These are phyloP conservation scores for Platalea minor DNA, from an alignment of 2,797 vertebrate genomes.

Conservation along the genomic window DNA sequence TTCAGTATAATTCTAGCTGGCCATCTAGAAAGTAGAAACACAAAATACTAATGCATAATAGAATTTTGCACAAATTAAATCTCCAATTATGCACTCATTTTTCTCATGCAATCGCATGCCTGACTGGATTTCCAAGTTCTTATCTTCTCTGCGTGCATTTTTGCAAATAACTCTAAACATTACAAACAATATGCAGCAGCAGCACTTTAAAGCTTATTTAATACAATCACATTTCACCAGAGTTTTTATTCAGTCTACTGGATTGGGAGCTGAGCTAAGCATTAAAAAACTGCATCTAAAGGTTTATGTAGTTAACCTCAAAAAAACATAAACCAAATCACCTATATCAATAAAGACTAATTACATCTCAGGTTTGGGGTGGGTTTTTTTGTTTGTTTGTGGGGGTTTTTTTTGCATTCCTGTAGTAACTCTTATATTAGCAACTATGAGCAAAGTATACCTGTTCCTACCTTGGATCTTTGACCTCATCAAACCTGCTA, in stretches of 20 bases:
- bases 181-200: conserved; percentile 8
- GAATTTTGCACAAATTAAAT: background rate
- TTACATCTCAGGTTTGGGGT: background rate
- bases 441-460: background rate
- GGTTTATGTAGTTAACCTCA: conserved; percentile 34
- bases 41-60: background rate
- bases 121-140: background rate
- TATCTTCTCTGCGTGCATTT: background rate
- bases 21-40: background rate
- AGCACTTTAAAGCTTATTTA: conserved; percentile 2
- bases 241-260: conserved; percentile 29
- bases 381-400: too few species aligned
- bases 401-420: too few species aligned
- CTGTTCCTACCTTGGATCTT: background rate
- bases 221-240: background rate
- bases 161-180: conserved; percentile 32
- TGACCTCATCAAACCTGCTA: background rate
- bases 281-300: background rate
- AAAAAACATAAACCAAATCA: background rate
- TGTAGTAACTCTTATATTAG: background rate
- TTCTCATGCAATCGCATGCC: background rate
- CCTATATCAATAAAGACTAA: background rate
- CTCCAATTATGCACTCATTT: background rate
- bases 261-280: conserved; percentile 37
- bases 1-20: background rate